Percentiles rank a stretch among this genome's conserved stretches.
Conservation (phyloP, 2,888 invertebrate genomes). For the Erynnis tages region DNA sequence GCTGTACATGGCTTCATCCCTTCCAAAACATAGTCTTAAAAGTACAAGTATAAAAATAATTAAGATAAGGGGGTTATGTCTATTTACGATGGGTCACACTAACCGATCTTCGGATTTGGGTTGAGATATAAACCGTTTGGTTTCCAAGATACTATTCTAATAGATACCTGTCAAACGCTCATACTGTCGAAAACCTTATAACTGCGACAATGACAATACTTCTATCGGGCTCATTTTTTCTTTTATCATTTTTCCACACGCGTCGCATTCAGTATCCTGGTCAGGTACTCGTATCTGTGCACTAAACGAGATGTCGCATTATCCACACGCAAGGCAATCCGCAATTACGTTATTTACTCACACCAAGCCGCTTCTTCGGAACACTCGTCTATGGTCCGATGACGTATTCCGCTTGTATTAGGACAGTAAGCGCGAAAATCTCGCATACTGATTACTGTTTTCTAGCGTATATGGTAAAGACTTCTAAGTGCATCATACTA, state of each 20-base stretch:
- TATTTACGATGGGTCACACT: no score
- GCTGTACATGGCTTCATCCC: no score
- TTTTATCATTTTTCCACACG: neutral
- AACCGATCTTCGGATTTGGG: no score
- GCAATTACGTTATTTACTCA: constrained; percentile 30
- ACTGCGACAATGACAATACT: no score
- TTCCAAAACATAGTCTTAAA: no score
- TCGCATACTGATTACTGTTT: neutral
- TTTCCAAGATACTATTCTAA: no score
- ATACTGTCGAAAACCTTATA: no score
- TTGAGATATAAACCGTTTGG: no score
- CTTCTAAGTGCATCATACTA: neutral
- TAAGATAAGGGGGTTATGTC: no score
- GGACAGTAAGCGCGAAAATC: neutral
- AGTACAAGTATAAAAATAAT: no score
- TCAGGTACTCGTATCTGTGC: neutral
- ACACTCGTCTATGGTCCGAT: constrained; percentile 6
- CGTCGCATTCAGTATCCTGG: constrained; percentile 8
- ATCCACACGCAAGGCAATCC: constrained; percentile 33
- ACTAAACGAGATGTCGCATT: constrained; percentile 21
- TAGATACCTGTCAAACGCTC: no score
- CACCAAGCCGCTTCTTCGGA: constrained; percentile 6
- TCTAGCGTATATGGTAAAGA: constrained; percentile 2
- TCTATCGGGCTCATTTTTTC: no score
- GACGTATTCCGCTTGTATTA: constrained; percentile 8